Conservation (phyloP, 2,888 invertebrate species). For the Tachina grossa region DNA sequence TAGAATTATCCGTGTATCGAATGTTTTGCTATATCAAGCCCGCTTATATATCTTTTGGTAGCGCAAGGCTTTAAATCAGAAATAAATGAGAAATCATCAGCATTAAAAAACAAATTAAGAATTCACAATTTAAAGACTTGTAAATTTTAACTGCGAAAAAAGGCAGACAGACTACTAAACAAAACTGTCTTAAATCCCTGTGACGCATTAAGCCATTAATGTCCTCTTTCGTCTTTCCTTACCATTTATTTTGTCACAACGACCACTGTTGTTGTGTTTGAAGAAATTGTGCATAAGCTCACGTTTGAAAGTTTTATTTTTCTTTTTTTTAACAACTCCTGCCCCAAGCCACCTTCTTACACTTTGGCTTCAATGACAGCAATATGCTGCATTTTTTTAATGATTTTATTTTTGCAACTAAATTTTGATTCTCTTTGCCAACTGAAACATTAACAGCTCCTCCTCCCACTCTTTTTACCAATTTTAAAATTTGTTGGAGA, state of each 20-base stretch:
- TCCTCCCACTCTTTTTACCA: slow-evolving; percentile 32
- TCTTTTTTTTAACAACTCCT: slow-evolving; percentile 39
- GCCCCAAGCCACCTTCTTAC: background rate
- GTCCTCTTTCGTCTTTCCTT: slow-evolving; percentile 39
- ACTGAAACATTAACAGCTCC: slow-evolving; percentile 35
- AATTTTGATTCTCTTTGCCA: slow-evolving; percentile 10
- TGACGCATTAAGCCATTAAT: slow-evolving; percentile 48
- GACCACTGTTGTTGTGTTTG: background rate
- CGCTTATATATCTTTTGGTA: background rate
- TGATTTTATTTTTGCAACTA: slow-evolving; percentile 2
- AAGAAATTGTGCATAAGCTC: slow-evolving; percentile 51
- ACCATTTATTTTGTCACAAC: background rate
- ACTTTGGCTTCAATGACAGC: background rate
- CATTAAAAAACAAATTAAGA: slow-evolving; percentile 35
- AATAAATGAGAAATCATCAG: slow-evolving; percentile 52
- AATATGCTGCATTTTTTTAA: background rate
- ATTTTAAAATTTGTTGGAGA: slow-evolving; percentile 4
- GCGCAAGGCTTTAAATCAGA: slow-evolving; percentile 18
- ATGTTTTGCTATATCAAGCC: background rate
- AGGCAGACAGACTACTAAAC: background rate
- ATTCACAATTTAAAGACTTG: slow-evolving; percentile 27
- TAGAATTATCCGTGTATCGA: background rate
- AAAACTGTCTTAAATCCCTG: slow-evolving; percentile 44
- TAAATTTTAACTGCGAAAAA: background rate
- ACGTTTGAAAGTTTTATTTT: slow-evolving; percentile 42